phyloP scores from a whole-genome alignment of 2,797 vertebrate genomes.

The Delichon dasypus region DNA sequence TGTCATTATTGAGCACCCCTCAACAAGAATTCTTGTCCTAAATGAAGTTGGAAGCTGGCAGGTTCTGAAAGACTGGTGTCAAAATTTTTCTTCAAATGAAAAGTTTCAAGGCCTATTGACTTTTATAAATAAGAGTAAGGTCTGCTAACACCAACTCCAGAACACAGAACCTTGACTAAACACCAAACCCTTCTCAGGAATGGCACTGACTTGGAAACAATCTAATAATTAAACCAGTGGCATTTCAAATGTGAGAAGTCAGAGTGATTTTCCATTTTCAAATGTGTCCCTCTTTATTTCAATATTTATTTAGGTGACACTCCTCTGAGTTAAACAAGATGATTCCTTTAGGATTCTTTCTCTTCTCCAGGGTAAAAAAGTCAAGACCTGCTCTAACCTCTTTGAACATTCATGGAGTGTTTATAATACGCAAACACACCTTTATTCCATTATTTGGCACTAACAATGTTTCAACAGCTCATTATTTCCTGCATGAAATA shows the following conservation, averaged over 20 bases:
- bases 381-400: constrained; percentile 47
- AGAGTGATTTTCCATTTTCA: constrained; percentile 25
- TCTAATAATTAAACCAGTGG: constrained; percentile 49
- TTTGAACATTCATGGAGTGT: constrained; percentile 28
- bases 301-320: constrained; percentile 40
- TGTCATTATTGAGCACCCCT: neutral
- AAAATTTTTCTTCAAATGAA: neutral
- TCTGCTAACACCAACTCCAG: neutral
- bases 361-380: neutral
- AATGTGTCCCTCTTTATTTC: constrained; percentile 6
- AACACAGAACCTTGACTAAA: neutral
- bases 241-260: constrained; percentile 47
- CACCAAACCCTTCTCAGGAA: neutral
- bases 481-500: constrained; percentile 72
- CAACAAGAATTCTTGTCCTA: neutral
- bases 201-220: constrained; percentile 25
- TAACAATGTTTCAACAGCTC: constrained; percentile 67
- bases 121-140: neutral
- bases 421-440: constrained; percentile 59
- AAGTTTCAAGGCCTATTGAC: neutral
- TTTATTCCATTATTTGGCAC: constrained; percentile 66
- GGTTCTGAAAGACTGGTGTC: neutral
- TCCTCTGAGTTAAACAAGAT: neutral
- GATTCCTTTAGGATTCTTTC: neutral
- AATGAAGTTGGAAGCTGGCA: neutral